Conservation (phyloP, 64 coral and sea anemone species). For the Montipora efflorescens region DNA sequence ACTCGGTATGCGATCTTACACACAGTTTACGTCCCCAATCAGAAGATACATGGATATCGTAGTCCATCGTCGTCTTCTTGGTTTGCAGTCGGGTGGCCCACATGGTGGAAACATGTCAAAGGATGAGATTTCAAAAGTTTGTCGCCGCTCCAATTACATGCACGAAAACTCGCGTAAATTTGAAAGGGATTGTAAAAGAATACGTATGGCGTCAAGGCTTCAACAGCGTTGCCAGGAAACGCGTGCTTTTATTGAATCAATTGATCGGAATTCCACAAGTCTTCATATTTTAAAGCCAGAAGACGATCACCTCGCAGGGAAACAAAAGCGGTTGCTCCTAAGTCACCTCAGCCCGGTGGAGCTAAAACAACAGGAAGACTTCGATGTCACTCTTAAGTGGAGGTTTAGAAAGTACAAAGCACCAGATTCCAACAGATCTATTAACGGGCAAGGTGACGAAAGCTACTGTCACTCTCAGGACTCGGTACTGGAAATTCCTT, state of each 20-base stretch:
- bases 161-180: constrained; percentile 69
- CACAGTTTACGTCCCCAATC: constrained; percentile 91
- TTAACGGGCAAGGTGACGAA: not conserved
- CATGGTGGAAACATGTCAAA: not conserved
- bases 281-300: constrained; percentile 57
- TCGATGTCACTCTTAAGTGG: too few relatives aligned
- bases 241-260: constrained; percentile 46
- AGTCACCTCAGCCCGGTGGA: constrained; percentile 51
- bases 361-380: not conserved
- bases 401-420: constrained; percentile 24
- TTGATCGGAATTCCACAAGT: constrained; percentile 52
- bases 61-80: constrained; percentile 77
- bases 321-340: constrained; percentile 47
- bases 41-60: constrained; percentile 86
- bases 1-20: constrained; percentile 69
- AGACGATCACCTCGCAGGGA: constrained; percentile 55
- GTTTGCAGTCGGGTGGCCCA: not conserved
- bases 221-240: constrained; percentile 26
- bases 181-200: constrained; percentile 75
- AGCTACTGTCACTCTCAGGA: too few relatives aligned
- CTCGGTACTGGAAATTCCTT: not conserved
- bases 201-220: constrained; percentile 68
- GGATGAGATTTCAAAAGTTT: constrained; percentile 71
- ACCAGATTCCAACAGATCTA: not conserved
- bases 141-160: constrained; percentile 75